Evolutionary conservation across 2,888 invertebrate species (phyloP).

Genomic region (Tryphoninae sp.): DNA sequence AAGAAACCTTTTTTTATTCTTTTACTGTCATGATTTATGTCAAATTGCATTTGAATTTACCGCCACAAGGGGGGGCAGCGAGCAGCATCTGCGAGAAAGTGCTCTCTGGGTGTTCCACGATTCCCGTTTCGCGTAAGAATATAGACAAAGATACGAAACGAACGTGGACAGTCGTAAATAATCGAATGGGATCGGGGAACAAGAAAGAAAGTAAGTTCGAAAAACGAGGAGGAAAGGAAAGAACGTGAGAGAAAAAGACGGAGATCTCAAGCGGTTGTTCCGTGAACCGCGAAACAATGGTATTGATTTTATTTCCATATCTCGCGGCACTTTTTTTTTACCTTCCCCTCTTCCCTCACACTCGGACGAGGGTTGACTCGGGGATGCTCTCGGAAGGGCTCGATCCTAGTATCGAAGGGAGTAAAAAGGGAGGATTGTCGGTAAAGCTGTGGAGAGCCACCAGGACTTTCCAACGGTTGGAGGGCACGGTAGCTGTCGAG

Average conservation of each 20-base stretch:
- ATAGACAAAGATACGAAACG: constrained; percentile 45
- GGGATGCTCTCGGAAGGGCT: constrained; percentile 59
- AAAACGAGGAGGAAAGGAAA: constrained; percentile 21
- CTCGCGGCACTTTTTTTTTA: constrained; percentile 64
- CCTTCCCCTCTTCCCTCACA: constrained; percentile 48
- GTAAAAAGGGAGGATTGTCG: constrained; percentile 41
- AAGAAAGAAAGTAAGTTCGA: not conserved
- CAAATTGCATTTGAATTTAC: constrained; percentile 63
- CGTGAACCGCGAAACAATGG: constrained; percentile 79
- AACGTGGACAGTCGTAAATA: constrained; percentile 63
- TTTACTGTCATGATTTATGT: constrained; percentile 53
- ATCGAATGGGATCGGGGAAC: constrained; percentile 59
- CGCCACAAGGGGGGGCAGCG: constrained; percentile 31
- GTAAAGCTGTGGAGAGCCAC: constrained; percentile 42
- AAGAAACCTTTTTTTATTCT: constrained; percentile 42
- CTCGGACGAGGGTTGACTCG: constrained; percentile 65
- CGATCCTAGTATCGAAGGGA: constrained; percentile 50
- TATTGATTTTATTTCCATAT: constrained; percentile 81
- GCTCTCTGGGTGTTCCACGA: constrained; percentile 56
- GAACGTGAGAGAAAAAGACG: constrained; percentile 11
- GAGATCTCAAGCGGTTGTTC: constrained; percentile 55
- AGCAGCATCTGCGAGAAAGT: constrained; percentile 57
- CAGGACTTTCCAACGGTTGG: constrained; percentile 45
- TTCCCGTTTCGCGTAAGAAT: constrained; percentile 43
- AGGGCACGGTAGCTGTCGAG: constrained; percentile 37